Conservation (phyloP, 2,888 invertebrate species). For the Nymphalis c-album region DNA sequence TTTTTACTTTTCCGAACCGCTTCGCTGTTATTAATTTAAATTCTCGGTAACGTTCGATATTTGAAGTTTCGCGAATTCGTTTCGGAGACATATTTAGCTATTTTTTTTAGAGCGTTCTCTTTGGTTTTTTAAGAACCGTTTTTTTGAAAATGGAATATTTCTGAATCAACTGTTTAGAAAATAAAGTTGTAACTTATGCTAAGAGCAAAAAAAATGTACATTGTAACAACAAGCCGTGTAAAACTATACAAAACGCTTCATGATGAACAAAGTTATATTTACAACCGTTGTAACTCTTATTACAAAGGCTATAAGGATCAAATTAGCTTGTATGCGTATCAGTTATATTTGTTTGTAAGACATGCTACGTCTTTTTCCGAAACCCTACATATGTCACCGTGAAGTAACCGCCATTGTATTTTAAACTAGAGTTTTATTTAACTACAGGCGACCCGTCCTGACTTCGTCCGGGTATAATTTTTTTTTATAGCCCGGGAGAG, state of each 20-base stretch:
- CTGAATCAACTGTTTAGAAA: too few species aligned
- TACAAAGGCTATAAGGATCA: neutral
- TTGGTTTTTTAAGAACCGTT: neutral
- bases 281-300: neutral
- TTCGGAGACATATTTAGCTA: neutral
- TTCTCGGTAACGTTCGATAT: constrained; percentile 19
- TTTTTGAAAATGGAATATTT: too few species aligned
- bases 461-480: too few species aligned
- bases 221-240: too few species aligned
- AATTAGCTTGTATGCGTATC: neutral
- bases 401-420: too few species aligned
- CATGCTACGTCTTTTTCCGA: neutral
- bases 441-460: too few species aligned
- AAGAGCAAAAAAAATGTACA: too few species aligned
- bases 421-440: too few species aligned
- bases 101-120: neutral
- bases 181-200: too few species aligned
- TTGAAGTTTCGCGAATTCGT: neutral
- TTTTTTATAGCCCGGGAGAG: too few species aligned
- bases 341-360: neutral
- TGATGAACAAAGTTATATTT: neutral
- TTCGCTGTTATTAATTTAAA: constrained; percentile 28
- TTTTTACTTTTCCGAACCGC: constrained; percentile 22
- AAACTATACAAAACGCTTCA: too few species aligned
- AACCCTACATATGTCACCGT: neutral